Evolutionary conservation across 2,797 vertebrate genomes (phyloP).

Genomic region (Gallinago solitaria): DNA sequence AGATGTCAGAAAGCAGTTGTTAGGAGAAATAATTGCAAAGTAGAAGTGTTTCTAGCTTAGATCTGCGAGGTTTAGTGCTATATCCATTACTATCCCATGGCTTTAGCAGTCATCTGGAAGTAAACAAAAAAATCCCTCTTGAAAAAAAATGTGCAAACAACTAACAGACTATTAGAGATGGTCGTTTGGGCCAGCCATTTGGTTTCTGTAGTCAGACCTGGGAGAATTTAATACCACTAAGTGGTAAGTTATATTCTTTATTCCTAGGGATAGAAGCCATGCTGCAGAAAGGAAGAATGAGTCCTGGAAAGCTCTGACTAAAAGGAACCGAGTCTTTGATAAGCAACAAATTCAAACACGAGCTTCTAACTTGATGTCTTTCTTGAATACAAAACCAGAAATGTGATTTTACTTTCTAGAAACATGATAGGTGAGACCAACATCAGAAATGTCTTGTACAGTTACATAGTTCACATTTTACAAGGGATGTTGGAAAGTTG

Average conservation of each 20-base stretch:
- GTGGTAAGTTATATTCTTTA: background rate
- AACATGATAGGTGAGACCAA: background rate
- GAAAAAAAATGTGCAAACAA: background rate
- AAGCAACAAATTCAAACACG: background rate
- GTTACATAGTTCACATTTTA: background rate
- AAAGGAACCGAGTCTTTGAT: background rate
- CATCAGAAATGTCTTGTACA: background rate
- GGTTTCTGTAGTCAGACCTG: background rate
- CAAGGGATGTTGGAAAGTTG: background rate
- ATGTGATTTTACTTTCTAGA: background rate
- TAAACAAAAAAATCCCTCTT: slow-evolving; percentile 13
- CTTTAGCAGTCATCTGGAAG: slow-evolving; percentile 39
- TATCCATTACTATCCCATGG: background rate
- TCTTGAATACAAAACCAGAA: background rate
- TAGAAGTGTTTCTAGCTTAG: slow-evolving; percentile 46
- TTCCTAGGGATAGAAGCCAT: background rate
- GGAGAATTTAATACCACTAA: background rate
- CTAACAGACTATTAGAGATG: background rate
- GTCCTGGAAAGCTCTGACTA: background rate
- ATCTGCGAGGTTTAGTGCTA: slow-evolving; percentile 14
- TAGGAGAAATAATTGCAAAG: slow-evolving; percentile 31
- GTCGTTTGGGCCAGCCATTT: background rate
- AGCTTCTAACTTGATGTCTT: background rate
- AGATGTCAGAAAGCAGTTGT: slow-evolving; percentile 31
- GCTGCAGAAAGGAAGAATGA: background rate